Evolutionary conservation across 2,113 vertebrate genomes (phyloP).

Genomic region (Euleptes europaea): DNA sequence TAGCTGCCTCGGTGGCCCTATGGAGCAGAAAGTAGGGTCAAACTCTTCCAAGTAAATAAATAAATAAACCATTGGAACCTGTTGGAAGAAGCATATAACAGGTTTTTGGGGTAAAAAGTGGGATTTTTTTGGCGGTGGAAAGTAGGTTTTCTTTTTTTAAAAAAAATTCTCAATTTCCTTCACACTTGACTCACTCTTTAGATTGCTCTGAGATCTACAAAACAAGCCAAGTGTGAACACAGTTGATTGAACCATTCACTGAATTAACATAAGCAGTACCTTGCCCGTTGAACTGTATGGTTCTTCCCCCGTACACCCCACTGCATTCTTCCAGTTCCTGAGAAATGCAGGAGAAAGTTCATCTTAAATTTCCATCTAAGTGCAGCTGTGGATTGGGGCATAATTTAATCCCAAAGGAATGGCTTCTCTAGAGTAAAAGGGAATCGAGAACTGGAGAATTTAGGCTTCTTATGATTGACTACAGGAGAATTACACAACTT

Average conservation of each 20-base stretch:
- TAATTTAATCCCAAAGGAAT: not conserved
- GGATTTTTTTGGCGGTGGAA: not conserved
- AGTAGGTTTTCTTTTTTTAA: not conserved
- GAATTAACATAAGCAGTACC: conserved; percentile 19
- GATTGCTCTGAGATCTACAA: conserved; percentile 25
- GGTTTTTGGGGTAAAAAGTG: not conserved
- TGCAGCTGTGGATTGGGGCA: not conserved
- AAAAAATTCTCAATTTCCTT: conserved; percentile 1
- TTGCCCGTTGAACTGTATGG: conserved; percentile 40
- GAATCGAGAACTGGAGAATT: not conserved
- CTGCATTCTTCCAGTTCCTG: conserved; percentile 25
- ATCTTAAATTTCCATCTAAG: conserved; percentile 4
- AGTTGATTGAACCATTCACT: conserved; percentile 44
- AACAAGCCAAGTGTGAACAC: conserved; percentile 26
- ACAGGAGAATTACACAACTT: too few relatives aligned
- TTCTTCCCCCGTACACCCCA: too few relatives aligned
- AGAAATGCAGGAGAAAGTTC: conserved; percentile 14
- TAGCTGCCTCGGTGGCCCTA: too few relatives aligned
- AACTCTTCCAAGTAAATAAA: too few relatives aligned
- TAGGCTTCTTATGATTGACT: not conserved
- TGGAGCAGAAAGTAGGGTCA: too few relatives aligned
- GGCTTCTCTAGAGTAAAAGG: not conserved
- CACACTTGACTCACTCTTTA: conserved; percentile 25
- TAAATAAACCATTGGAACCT: not conserved
- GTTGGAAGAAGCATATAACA: not conserved